phyloP scores from a whole-genome alignment of 2,888 invertebrate genomes.

The Dasysyrphus tricinctus region DNA sequence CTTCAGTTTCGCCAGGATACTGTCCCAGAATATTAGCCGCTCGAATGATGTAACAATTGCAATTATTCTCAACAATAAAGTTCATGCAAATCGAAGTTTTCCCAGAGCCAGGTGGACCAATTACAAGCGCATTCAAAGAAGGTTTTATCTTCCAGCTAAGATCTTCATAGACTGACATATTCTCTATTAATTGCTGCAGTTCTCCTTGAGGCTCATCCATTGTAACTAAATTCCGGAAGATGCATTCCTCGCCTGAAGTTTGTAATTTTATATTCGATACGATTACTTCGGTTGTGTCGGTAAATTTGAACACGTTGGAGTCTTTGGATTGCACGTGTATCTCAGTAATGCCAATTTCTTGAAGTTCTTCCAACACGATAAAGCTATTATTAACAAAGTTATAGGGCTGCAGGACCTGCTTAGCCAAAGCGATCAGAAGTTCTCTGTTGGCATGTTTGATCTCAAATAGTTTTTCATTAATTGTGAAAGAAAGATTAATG shows the following conservation, averaged over 20 bases:
- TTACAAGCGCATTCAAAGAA: conserved; percentile 78
- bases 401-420: conserved; percentile 71
- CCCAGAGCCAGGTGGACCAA: conserved; percentile 86
- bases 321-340: conserved; percentile 47
- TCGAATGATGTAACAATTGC: conserved; percentile 83
- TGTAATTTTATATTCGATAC: conserved; percentile 78
- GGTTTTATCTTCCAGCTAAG: conserved; percentile 78
- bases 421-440: conserved; percentile 48
- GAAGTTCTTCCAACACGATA: conserved; percentile 61
- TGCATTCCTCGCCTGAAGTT: conserved; percentile 6
- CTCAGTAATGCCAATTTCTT: conserved; percentile 77
- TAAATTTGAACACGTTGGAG: conserved; percentile 75
- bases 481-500: conserved; percentile 47
- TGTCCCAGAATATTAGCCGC: conserved; percentile 83
- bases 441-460: conserved; percentile 33
- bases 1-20: conserved; percentile 85
- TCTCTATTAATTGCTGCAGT: conserved; percentile 78
- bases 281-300: conserved; percentile 72
- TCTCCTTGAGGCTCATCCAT: conserved; percentile 78
- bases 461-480: conserved; percentile 73
- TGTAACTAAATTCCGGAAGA: conserved; percentile 71
- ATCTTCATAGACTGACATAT: conserved; percentile 79
- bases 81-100: conserved; percentile 85
- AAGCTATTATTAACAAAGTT: conserved; percentile 58
- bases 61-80: conserved; percentile 83